Base-by-base conservation (phyloP, 2,888 invertebrate genomes). In the Epirrhoe tristata region DNA sequence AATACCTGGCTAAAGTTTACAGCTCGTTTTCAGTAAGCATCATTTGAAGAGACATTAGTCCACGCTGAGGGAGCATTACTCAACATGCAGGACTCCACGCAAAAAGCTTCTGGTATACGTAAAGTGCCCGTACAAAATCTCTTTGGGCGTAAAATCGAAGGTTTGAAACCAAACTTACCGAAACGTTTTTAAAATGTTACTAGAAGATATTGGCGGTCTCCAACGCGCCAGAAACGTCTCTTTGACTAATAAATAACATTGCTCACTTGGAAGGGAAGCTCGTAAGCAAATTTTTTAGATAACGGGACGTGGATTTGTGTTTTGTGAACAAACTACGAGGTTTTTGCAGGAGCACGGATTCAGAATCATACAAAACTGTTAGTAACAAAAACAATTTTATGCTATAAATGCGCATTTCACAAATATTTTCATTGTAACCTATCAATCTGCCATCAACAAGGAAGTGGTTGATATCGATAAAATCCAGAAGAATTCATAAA, bases 401-500 rank as follows among this genome's bases (percentile, higher is more conserved):
- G n/a, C n/a, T n/a, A 43, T 10, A 43, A 8, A 43, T 43, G 12
- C 10, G 5, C n/a, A 46, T 46, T 14, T 14, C 24, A 32, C 12
- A 31, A 52, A 52, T 52, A 31, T 52, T 48, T 32, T 58, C 14
- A 32, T 1, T 14, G 7, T 16, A 48, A 32, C 46, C 32, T 31
- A 16, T 14, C 31, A 55, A 39, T 55, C 10, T 78, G 76, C 69
- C 79, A 79, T 76, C 80, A 79, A 77, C 77, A 79, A 79, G 75
- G 77, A 82, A 84, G 80, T 79, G 82, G 81, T 84, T 85, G 81
- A 83, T 81, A 84, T 83, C 80, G 73, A 61, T 70, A 77, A 85
- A 86, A 82, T 78, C 80, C 76, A 83, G 86, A 87, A 84, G 83
- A 85, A 87, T 86, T 87, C 85, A 87, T 87, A 89, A 88, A 90